These are phyloP conservation scores for Moxostoma hubbsi DNA, from an alignment of 2,797 vertebrate species.

Conservation along the genomic window DNA sequence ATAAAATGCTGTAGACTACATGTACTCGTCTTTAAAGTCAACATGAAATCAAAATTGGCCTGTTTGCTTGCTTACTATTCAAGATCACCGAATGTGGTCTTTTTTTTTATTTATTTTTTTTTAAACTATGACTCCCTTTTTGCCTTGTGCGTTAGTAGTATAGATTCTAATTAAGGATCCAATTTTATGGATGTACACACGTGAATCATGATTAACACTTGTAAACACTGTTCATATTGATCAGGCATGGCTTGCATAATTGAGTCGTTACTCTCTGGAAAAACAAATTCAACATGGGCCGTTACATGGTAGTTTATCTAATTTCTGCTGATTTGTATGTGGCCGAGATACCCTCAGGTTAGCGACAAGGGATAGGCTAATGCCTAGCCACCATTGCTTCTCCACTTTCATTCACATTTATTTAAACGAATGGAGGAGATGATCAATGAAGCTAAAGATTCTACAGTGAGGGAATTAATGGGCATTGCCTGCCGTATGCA, in stretches of 20 bases:
- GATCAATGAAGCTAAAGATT: constrained; percentile 72
- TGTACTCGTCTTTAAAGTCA: not conserved
- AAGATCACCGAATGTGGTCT: no score
- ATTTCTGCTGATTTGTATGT: constrained; percentile 54
- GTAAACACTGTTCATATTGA: constrained; percentile 46
- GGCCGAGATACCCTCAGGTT: constrained; percentile 55
- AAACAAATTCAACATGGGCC: constrained; percentile 16
- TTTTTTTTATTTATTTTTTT: not conserved
- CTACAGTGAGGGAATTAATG: constrained; percentile 74
- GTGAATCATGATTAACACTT: constrained; percentile 17
- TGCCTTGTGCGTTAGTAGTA: not conserved
- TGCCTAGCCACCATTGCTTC: constrained; percentile 59
- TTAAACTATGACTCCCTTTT: not conserved
- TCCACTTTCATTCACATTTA: constrained; percentile 65
- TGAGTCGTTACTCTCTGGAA: constrained; percentile 35
- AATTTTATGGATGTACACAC: constrained; percentile 42
- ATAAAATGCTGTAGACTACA: constrained; percentile 37
- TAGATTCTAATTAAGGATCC: constrained; percentile 39
- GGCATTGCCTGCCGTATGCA: constrained; percentile 69
- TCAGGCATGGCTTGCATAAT: constrained; percentile 32
- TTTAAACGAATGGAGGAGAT: constrained; percentile 72
- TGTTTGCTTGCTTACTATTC: no score
- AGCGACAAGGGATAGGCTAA: constrained; percentile 49
- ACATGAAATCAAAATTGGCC: no score
- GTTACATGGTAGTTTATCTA: constrained; percentile 24